A percentile compares a stretch with the other conserved stretches of the same genome.
Evolutionary conservation across 2,113 vertebrate genomes (phyloP).

Genomic region (Stercorarius parasiticus): DNA sequence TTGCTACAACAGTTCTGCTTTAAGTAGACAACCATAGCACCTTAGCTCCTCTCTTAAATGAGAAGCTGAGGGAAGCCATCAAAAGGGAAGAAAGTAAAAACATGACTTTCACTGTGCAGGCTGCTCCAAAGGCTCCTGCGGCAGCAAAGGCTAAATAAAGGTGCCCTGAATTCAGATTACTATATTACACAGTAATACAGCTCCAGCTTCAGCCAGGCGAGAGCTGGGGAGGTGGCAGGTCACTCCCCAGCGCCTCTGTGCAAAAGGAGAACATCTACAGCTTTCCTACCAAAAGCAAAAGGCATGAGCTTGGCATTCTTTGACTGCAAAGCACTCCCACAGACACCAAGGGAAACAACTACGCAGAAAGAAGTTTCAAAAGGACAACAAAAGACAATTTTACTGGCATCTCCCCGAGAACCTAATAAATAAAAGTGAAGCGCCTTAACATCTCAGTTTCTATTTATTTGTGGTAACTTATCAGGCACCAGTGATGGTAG

Average conservation of each 20-base stretch:
- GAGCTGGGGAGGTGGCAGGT: neutral
- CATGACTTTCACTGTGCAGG: neutral
- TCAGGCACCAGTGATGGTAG: neutral
- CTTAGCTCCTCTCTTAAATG: neutral
- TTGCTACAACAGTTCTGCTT: neutral
- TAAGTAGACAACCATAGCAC: neutral
- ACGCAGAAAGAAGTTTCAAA: neutral
- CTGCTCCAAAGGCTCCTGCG: neutral
- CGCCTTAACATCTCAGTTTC: neutral
- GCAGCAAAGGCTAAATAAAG: neutral
- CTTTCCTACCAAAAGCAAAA: neutral
- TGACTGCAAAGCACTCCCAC: neutral
- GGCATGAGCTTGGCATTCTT: neutral
- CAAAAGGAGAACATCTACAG: neutral
- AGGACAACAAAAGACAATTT: neutral
- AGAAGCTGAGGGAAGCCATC: neutral
- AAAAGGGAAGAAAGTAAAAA: neutral
- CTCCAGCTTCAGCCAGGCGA: neutral
- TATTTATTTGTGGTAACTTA: conserved; percentile 25
- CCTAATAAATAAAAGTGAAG: conserved; percentile 3
- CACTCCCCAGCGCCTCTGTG: neutral
- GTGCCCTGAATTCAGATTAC: neutral
- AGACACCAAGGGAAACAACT: neutral
- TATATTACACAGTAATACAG: neutral
- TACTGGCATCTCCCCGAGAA: neutral